Base-by-base conservation (phyloP, 2,113 vertebrate species). In the Notiomystis cincta region DNA sequence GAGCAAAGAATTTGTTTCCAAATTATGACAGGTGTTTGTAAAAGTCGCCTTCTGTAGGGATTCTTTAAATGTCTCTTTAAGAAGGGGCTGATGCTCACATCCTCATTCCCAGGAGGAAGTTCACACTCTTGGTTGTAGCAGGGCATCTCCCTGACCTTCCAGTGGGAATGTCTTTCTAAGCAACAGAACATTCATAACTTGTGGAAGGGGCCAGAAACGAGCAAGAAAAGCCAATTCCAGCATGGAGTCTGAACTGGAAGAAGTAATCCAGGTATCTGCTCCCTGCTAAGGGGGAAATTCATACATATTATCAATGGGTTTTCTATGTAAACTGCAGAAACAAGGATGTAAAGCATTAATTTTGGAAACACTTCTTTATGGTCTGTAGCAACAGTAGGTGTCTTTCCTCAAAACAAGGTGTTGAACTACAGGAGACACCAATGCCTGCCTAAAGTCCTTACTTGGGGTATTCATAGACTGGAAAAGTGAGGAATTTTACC, bases 101-200 rank as follows among this genome's bases (percentile, higher is more conserved):
- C 30, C 25, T 71, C 16, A 35, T 64, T 51, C 31, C 48, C 28
- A 64, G 56, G 33, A 89, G 30, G 53, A 70, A 33, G 1, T 58
- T 76, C 79, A 31, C 20, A 25, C 19, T 82, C 31, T 33, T 28
- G 8, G 3, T 22, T 61, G 31, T 14, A 85, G 51, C 31, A 40
- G 10, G 5, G 6, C 6, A 44, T 50, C 11, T 71, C 30, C 33
- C 24, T 47, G 6, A 35, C 77, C 51, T 81, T 45, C 70, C 8
- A 10, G 5, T 13, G 17, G 19, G 10, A 35, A 8, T 67, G 13
- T 16, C 4, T 11, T 54, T 50, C 38, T 23, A 60, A 58, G 31
- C 9, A 76, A 30, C 11, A 80, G 61, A 56, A 76, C 2, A 47
- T 10, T 25, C 5, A 3, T 3, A 30, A 3, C 0, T 0, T 44